Evolutionary conservation across 2,113 vertebrate species (phyloP), one percentile per base, ranked within the genome.

Genomic region (Procavia capensis): DNA sequence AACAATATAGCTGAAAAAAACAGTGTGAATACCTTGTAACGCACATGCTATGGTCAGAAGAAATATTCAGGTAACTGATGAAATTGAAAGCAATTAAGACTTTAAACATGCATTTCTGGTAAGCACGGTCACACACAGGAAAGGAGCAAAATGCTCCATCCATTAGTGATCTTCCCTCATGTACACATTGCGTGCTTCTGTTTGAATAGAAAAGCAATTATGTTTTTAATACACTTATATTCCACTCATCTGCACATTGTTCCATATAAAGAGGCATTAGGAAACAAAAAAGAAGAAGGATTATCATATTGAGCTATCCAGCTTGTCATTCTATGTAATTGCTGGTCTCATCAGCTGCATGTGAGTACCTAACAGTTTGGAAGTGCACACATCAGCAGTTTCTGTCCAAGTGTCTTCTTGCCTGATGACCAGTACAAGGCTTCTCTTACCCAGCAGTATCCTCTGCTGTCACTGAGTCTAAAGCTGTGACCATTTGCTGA

Each of bases 141-240:
- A 74, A 61, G 66, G 86, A 92, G 66, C 89, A 76, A 34, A 90
- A 85, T 43, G 43, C 45, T 95, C n/a, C 39, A 31, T 90, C 96
- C 93, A 88, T 90, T 66, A 96, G 95, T 75, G 85, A 79, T 96
- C 97, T 95, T 96, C 94, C 98, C n/a, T 72, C 94, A 91, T 16
- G 20, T 85, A 57, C 57, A 93, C 0, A 0, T 10, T 78, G 25
- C 61, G 27, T 36, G 93, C 85, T 96, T 97, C 96, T 94, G 82
- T 97, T 94, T 97, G 95, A 98, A 87, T 24, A 97, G 97, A 97
- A 96, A 98, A 97, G 88, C 97, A 97, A 97, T 98, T 96, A 96
- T 88, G 92, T 90, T 98, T 97, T 97, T 96, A 97, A 98, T 96
- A 96, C 92, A 95, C 78, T 97, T 90, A 97, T 75, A 92, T 88